Evolutionary conservation across 2,888 invertebrate genomes (phyloP).

Genomic region (Tinea trinotella): DNA sequence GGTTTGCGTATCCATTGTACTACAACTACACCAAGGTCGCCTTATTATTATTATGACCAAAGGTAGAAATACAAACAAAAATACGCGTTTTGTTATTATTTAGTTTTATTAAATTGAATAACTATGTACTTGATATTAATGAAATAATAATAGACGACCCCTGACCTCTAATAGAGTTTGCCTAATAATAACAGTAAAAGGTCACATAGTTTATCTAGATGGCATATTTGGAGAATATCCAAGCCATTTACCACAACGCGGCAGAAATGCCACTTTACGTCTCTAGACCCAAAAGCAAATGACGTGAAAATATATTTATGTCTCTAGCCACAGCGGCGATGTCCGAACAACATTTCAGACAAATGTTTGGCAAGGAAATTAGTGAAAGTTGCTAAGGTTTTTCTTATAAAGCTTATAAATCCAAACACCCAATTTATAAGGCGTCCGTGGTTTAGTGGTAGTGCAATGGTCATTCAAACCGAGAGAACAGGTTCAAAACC

Average conservation of each 20-base stretch:
- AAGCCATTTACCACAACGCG: constrained; percentile 57
- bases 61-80: too few species aligned
- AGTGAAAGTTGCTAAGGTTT: not conserved
- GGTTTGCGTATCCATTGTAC: too few species aligned
- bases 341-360: not conserved
- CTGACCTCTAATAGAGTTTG: not conserved
- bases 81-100: too few species aligned
- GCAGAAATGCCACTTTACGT: constrained; percentile 47
- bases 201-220: constrained; percentile 55
- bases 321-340: not conserved
- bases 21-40: too few species aligned
- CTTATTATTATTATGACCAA: too few species aligned
- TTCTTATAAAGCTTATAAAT: too few species aligned
- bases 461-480: too few species aligned
- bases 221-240: constrained; percentile 61
- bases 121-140: too few species aligned
- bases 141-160: not conserved
- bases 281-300: constrained; percentile 48
- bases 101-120: too few species aligned
- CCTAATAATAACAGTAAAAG: constrained; percentile 48
- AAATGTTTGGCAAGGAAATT: not conserved
- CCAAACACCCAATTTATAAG: too few species aligned
- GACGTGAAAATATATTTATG: constrained; percentile 47
- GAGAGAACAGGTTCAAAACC: too few species aligned
- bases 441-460: too few species aligned